phyloP scores from a whole-genome alignment of 2,113 vertebrate species.

The Cardinalis cardinalis region DNA sequence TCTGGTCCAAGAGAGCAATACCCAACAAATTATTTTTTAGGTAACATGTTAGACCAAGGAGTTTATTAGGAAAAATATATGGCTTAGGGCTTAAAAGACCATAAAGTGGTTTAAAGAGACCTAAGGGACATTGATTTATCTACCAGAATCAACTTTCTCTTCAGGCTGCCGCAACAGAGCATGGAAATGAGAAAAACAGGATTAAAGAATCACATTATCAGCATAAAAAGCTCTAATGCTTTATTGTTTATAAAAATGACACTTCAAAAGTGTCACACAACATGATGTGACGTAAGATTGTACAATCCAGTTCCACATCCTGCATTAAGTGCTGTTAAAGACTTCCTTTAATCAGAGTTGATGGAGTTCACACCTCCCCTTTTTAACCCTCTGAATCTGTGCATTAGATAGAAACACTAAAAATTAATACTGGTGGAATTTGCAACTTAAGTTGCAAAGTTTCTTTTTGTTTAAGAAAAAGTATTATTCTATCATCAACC shows the following conservation, averaged over 20 bases:
- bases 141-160: conserved; percentile 33
- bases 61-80: conserved; percentile 52
- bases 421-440: not conserved
- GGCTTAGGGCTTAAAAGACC: conserved; percentile 25
- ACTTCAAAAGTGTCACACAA: not conserved
- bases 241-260: not conserved
- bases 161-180: not conserved
- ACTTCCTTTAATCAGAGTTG: not conserved
- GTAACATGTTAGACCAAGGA: conserved; percentile 17
- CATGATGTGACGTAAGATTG: not conserved
- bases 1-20: conserved; percentile 5
- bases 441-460: not conserved
- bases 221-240: not conserved
- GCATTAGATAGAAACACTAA: not conserved
- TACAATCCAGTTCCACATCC: not conserved
- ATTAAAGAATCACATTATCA: conserved; percentile 28
- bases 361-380: not conserved
- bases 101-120: conserved; percentile 49
- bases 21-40: conserved; percentile 32
- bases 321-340: not conserved
- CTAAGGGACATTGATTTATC: conserved; percentile 49
- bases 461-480: not conserved
- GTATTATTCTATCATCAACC: not conserved
- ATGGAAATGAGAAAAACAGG: conserved; percentile 38
- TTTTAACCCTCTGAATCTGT: not conserved